Evolutionary conservation across 1,140 invertebrate genomes (phyloP), one percentile per base, ranked within the genome.

Genomic region (Drosophila sp.): DNA sequence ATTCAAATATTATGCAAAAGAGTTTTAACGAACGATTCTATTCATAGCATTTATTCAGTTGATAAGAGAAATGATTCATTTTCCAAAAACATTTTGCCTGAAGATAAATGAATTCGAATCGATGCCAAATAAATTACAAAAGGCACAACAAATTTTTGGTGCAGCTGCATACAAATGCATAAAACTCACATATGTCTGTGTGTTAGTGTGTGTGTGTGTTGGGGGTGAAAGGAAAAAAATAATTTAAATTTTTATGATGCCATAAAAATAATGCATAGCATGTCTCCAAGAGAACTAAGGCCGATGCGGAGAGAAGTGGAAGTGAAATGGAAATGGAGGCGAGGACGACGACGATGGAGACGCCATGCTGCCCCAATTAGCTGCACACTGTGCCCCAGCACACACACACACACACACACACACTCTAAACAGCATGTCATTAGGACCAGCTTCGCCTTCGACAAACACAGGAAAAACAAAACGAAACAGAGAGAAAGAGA

Each of bases 221-320:
- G 41, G 35, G 56, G 60, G 25, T 66, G 32, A 71, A 60, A 11
- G 58, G 79, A 82, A 79, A 83, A 83, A 83, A 83, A 84, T 79
- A 84, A 83, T 83, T 83, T 83, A 84, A 84, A 83, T 84, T 84
- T 83, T 79, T 83, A 84, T 84, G 76, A 83, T 84, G 80, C 80
- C 72, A 84, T 83, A 83, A 83, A 84, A 83, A 84, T 83, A 83
- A 84, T 72, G 80, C 80, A 84, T 76, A 80, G 80, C 80, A 76
- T 84, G 69, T 76, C 79, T 70, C 33, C 32, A 56, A 32, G 60
- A 54, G 41, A 35, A 23, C 57, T n/a, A 10, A 11, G 30, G 27
- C 33, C 3, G 8, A 10, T 32, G 17, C 3, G 1, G 30, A 8
- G 32, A 33, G 44, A 3, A 2, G 17, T 11, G 6, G 1, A 4